These are phyloP conservation scores for Paedocypris sp. DNA, from an alignment of 2,113 vertebrate species.

Conservation along the genomic window DNA sequence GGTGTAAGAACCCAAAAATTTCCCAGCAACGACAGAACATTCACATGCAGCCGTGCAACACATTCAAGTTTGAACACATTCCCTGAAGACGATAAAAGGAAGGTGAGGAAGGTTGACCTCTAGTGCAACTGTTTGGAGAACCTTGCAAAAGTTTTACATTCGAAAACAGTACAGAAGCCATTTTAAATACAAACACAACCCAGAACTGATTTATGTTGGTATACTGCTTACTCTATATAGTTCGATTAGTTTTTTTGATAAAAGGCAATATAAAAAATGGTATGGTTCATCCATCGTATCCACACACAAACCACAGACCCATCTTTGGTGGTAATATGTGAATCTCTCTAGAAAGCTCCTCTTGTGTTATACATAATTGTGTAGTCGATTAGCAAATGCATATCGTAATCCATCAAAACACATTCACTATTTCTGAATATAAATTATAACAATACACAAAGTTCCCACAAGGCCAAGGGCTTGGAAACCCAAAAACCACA, in stretches of 20 bases:
- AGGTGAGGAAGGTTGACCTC: constrained; percentile 18
- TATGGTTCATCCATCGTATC: no score
- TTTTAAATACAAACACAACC: neutral
- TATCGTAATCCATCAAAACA: neutral
- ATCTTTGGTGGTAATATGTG: no score
- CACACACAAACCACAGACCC: no score
- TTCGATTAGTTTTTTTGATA: no score
- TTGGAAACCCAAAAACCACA: constrained; percentile 93
- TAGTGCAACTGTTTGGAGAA: constrained; percentile 24
- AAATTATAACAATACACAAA: constrained; percentile 92
- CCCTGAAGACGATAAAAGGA: neutral
- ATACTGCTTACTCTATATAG: no score
- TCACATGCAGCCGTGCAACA: constrained; percentile 5
- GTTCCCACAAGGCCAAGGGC: constrained; percentile 87
- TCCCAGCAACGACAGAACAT: neutral
- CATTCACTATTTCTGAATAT: constrained; percentile 73
- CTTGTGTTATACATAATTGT: no score
- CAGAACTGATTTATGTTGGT: no score
- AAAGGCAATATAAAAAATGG: no score
- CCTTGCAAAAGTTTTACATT: neutral
- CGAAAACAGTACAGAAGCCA: no score
- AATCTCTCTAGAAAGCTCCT: no score
- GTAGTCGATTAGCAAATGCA: neutral
- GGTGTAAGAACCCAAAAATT: neutral
- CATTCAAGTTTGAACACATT: neutral